Evolutionary conservation across 2,113 vertebrate genomes (phyloP), one percentile per base, ranked within the genome.

Genomic region (Emydura subglobosa): DNA sequence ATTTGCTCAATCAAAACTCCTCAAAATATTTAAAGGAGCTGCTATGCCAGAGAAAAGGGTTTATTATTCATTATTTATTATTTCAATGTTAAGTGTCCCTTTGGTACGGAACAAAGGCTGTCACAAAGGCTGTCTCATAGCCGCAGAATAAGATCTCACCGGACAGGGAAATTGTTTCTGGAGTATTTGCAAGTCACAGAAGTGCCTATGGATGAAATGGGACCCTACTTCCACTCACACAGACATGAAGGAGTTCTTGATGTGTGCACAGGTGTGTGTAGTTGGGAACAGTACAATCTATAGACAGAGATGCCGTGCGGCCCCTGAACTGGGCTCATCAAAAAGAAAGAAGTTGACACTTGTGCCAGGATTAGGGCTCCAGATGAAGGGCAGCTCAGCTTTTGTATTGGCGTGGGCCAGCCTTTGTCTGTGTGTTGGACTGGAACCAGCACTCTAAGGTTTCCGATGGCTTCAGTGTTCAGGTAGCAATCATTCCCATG

Each of bases 1-100:
- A 96, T 97, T 94, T 97, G 83, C 89, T 94, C 87, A 53, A 88
- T 83, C 87, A 87, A 80, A 92, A 95, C 74, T 39, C 83, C 59
- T 94, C 65, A 14, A n/a, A 95, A 79, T 74, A 87, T 44, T 84
- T 72, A 55, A 68, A 94, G 85, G 49, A 17, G 74, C 91, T 88
- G 92, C 85, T 94, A 1, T 81, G 79, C 82, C 74, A 82, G 74
- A 83, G 83, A 88, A 42, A 19, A 96, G 50, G 42, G 29, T 39
- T 39, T 39, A 39, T 39, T 39, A 39, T 39, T 39, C 39, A 39
- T 39, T 39, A 39, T 39, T 39, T 84, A 55, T 91, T 95, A 74
- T 94, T 95, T 86, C 85, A 34, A 29, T 21, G 27, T 91, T 95
- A 89, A 91, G 91, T 55, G 42, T 83, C 81, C 65, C 88, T 74